Conservation (phyloP, 2,113 vertebrate genomes). For the Tapirus terrestris region DNA sequence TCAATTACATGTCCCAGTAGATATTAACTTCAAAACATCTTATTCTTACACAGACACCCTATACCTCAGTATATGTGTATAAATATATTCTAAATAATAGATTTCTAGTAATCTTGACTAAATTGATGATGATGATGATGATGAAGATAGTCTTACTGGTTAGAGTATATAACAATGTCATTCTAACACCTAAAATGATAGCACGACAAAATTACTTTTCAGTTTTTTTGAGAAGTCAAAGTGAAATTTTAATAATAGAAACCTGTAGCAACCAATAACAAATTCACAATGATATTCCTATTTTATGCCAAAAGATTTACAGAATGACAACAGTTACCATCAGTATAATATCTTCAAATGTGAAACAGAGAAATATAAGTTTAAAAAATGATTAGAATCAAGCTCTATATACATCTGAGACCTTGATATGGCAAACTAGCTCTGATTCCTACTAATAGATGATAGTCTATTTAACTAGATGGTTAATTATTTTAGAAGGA, state of each 20-base stretch:
- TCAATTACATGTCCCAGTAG: neutral
- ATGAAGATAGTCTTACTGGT: neutral
- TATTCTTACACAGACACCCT: neutral
- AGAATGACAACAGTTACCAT: neutral
- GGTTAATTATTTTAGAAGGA: constrained; percentile 56
- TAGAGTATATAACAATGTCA: neutral
- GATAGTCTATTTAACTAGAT: neutral
- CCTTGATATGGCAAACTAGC: neutral
- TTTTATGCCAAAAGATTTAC: neutral
- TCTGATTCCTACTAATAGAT: neutral
- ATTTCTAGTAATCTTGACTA: neutral
- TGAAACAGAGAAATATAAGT: constrained; percentile 6
- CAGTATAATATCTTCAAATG: neutral
- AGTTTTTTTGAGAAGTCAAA: constrained; percentile 33
- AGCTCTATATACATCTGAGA: neutral
- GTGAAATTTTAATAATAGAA: constrained; percentile 38
- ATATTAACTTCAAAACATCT: neutral
- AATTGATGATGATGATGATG: neutral
- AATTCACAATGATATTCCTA: neutral
- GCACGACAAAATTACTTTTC: neutral
- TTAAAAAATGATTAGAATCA: neutral
- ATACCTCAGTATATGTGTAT: neutral
- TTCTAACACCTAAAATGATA: neutral
- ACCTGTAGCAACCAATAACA: neutral
- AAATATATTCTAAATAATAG: neutral